Evolutionary conservation across 2,113 vertebrate genomes (phyloP), one percentile per base, ranked within the genome.

Genomic region (Microcebus ravelobensis): DNA sequence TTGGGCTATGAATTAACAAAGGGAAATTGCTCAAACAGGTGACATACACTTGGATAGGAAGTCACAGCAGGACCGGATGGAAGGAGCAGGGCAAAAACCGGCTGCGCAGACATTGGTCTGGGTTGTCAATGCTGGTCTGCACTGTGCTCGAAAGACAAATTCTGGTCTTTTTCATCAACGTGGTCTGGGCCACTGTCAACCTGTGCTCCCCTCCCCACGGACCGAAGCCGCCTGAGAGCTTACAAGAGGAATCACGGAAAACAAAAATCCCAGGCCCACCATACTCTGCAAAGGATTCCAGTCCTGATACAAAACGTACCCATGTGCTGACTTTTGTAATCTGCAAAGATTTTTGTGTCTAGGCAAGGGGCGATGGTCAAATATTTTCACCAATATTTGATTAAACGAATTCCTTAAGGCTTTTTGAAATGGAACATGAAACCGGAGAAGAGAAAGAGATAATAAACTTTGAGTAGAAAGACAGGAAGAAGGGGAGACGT

Each of bases 81-180:
- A 13, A 2, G 34, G 27, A 59, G 52, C 3, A 7, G 9, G 13
- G 42, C 36, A 42, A 27, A 34, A 34, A 25, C 6, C 2, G 10
- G 4, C 6, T 11, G 2, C 59, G 0, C 7, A 8, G 34, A 27
- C 39, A 18, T 8, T 8, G 3, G 9, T 15, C 8, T 48, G n/a
- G 6, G 2, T 45, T 0, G 11, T 57, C 34, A 11, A 31, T 1
- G 3, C 23, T 29, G 18, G 45, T 14, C 67, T 6, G 17, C 4
- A 3, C 2, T 7, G 61, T 5, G 18, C 23, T 23, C 13, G 7
- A 45, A 42, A 42, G 45, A 23, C 2, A 17, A 2, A 3, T 5
- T 6, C 12, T 31, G 23, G 10, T 18, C 1, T 9, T 68, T 52
- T 14, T 20, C 39, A 25, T 8, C 4, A 2, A 2, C 0, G 5